Base-by-base conservation (phyloP, 1,140 invertebrate species). In the Conus betulinus region DNA sequence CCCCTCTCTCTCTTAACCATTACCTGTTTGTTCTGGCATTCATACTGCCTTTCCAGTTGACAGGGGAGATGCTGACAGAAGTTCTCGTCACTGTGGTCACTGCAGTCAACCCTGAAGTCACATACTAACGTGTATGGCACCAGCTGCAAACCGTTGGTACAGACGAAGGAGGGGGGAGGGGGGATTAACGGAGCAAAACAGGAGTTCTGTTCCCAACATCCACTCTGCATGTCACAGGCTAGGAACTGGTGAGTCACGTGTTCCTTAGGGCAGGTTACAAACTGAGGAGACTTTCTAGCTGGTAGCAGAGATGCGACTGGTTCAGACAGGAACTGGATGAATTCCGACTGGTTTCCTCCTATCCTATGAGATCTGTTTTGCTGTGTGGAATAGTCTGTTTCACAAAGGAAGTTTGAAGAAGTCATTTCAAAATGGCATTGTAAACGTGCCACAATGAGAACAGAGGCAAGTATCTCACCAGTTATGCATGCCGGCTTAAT, bases 181-280 rank as follows among this genome's bases (percentile, higher is more conserved):
- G 81, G 81, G n/a, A 52, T 55, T 20, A 82, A 11, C 6, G 52
- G 51, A 53, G 20, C 51, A 5, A 52, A 53, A 82, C 81, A 82
- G 20, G 81, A 82, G 15, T 23, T 4, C 6, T n/a, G 81, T 20
- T 6, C 81, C 81, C 81, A 82, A 52, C 81, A 82, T 3, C 51
- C 81, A n/a, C 51, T 82, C 52, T 57, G 17, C 20, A 82, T 52
- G 81, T 82, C 81, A 55, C 81, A 82, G 81, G 81, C 39, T 52
- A 82, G 52, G 23, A 82, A 82, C 3, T 8, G 17, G 52, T 82
- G 52, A 23, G 81, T 82, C 8, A 82, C 3, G 52, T 82, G 81
- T 3, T 7, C 81, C 8, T 55, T 4, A 5, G 81, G 81, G n/a
- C 81, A 82, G 23, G 8, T 53, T 2, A 55, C 52, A 55, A 55